phyloP scores from a whole-genome alignment of 2,113 vertebrate species.

The Tamias sibiricus region DNA sequence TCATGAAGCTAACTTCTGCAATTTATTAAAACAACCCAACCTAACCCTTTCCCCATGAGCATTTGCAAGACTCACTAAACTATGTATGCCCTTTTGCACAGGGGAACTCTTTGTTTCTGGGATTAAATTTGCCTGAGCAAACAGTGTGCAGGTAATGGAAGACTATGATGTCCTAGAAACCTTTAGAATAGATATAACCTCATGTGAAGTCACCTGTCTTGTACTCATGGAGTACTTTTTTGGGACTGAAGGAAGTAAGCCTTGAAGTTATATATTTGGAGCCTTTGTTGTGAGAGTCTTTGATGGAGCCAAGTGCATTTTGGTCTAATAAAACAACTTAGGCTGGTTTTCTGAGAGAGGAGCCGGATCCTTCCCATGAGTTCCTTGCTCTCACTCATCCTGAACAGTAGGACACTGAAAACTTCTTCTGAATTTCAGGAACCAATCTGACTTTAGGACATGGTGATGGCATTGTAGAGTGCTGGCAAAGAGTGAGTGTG shows the following conservation, averaged over 20 bases:
- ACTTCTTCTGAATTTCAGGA: conserved; percentile 9
- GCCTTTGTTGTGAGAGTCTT: background rate
- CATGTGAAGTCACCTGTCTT: background rate
- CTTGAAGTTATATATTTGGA: background rate
- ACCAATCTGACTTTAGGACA: background rate
- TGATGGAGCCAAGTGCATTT: background rate
- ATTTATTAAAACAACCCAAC: background rate
- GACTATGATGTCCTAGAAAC: background rate
- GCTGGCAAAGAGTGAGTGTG: background rate
- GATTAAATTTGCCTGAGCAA: background rate
- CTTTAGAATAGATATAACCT: background rate
- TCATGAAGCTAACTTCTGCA: background rate
- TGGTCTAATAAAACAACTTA: background rate
- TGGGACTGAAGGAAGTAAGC: background rate
- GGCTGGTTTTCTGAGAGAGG: background rate
- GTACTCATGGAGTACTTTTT: background rate
- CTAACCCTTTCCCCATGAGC: background rate
- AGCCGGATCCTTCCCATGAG: background rate
- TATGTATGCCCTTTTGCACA: background rate
- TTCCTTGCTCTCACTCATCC: background rate
- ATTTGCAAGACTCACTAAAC: background rate
- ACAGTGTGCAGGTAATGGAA: background rate
- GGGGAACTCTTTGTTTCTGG: background rate
- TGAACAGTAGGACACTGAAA: background rate
- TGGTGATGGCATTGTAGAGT: background rate